phyloP scores from a whole-genome alignment of 2,797 vertebrate genomes.

The Myotis findleyi region DNA sequence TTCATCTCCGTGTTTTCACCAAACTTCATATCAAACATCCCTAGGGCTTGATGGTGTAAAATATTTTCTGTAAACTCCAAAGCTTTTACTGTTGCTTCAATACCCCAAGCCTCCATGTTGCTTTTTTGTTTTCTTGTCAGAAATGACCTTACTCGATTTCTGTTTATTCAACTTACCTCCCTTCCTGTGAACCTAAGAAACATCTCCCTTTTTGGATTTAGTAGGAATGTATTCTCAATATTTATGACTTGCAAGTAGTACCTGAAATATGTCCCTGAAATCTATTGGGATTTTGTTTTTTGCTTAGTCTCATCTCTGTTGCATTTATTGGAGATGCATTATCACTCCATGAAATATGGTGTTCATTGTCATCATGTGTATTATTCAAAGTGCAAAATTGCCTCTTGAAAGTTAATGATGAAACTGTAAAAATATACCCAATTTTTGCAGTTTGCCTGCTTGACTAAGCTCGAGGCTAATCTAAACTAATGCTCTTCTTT shows the following conservation, averaged over 20 bases:
- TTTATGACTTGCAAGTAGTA: constrained; percentile 53
- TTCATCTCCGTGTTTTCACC: constrained; percentile 56
- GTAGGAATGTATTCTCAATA: neutral
- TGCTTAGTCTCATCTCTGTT: constrained; percentile 13
- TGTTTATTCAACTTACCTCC: constrained; percentile 46
- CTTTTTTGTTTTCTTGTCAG: constrained; percentile 75
- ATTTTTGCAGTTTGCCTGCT: neutral
- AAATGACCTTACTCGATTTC: constrained; percentile 62
- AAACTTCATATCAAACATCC: constrained; percentile 57
- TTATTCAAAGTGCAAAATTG: constrained; percentile 24
- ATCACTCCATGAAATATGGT: neutral
- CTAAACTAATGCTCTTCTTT: neutral
- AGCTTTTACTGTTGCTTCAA: constrained; percentile 67
- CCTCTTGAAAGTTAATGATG: constrained; percentile 9
- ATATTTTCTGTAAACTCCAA: constrained; percentile 74
- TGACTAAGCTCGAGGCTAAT: neutral
- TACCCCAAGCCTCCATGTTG: constrained; percentile 49
- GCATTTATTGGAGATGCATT: neutral
- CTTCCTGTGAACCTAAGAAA: constrained; percentile 35
- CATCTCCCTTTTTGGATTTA: constrained; percentile 3
- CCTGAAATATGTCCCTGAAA: constrained; percentile 50
- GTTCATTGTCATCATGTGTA: neutral
- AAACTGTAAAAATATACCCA: neutral
- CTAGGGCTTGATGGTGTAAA: constrained; percentile 69
- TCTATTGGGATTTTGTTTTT: neutral